Base-by-base conservation (phyloP, 2,888 invertebrate genomes). In the Drosophila nr. fundita region DNA sequence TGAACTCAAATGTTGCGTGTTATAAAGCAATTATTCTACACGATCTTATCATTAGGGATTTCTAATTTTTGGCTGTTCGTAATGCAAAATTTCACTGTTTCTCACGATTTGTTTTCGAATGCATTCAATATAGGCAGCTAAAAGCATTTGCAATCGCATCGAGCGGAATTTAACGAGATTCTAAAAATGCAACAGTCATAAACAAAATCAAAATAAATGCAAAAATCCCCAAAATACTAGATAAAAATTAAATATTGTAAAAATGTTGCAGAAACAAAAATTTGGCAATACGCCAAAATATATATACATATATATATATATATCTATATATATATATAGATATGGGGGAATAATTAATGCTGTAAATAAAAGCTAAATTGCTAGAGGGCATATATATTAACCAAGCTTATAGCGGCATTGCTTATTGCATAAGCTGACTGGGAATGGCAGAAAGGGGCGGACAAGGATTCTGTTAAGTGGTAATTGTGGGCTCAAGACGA, bases 221-320 rank as follows among this genome's bases (percentile, higher is more conserved):
- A 34, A 58, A 61, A 78, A 64, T 53, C 48, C 63, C 61, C 52
- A 36, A 57, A n/a, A 55, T 27, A 60, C 58, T 48, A 48, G 54
- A 53, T 38, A 18, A 34, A 68, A 71, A 53, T 57, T 34, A 62
- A 73, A 58, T 57, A 49, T 66, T 58, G 54, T 38, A 59, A 13
- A 61, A 58, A 53, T 50, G 32, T 38, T 29, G 59, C 48, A 42
- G 48, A 62, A 57, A 52, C 36, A 48, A 60, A 52, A 67, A 53
- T 11, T 73, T 77, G 80, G 74, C 45, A 40, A n/a, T 32, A 8
- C 40, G 64, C 79, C 79, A 80, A 80, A 75, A 57, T n/a, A 24
- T 27, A 36, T 32, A 54, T 24, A 34, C 13, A 29, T 15, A 48
- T 57, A 11, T 18, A 29, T 45, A 54, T 53, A n/a, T 32, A 24